Percentiles rank a stretch among this genome's conserved stretches.
These are phyloP conservation scores for Thymelicus acteon DNA, from an alignment of 2,888 invertebrate genomes.

Conservation along the genomic window DNA sequence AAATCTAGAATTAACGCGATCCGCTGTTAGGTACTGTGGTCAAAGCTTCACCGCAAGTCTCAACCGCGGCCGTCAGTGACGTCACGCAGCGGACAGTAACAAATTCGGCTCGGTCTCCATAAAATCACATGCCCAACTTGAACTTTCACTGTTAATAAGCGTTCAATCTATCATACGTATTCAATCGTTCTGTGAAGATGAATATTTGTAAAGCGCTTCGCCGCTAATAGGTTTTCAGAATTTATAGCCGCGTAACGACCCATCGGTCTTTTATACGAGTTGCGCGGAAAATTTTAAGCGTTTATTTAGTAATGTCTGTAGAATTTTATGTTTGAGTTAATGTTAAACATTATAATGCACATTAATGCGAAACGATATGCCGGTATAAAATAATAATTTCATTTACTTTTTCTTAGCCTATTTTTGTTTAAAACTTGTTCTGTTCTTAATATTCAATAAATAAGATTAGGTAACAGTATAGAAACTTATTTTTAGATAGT, in stretches of 20 bases:
- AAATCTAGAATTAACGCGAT: slow-evolving; percentile 51
- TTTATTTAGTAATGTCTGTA: slow-evolving; percentile 9
- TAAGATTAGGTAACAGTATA: no score
- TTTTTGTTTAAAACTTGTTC: no score
- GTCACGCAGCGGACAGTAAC: slow-evolving; percentile 60
- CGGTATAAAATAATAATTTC: not conserved
- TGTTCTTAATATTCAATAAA: no score
- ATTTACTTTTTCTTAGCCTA: not conserved
- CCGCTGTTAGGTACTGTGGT: slow-evolving; percentile 72
- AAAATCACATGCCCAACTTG: slow-evolving; percentile 60
- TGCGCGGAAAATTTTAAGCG: slow-evolving; percentile 9
- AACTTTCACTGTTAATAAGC: slow-evolving; percentile 72
- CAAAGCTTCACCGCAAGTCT: slow-evolving; percentile 56
- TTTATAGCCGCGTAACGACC: slow-evolving; percentile 17
- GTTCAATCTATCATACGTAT: slow-evolving; percentile 63
- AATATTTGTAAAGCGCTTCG: slow-evolving; percentile 56
- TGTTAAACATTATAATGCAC: slow-evolving; percentile 21
- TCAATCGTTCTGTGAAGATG: slow-evolving; percentile 58
- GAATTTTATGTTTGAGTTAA: slow-evolving; percentile 26
- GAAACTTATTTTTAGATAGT: no score
- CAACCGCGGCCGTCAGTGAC: slow-evolving; percentile 56
- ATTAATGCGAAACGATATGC: not conserved
- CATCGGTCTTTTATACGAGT: slow-evolving; percentile 2
- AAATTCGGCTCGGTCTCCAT: slow-evolving; percentile 62
- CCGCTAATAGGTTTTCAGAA: slow-evolving; percentile 56